Evolutionary conservation across 2,797 vertebrate species (phyloP).

Genomic region (Liparis tanakae): DNA sequence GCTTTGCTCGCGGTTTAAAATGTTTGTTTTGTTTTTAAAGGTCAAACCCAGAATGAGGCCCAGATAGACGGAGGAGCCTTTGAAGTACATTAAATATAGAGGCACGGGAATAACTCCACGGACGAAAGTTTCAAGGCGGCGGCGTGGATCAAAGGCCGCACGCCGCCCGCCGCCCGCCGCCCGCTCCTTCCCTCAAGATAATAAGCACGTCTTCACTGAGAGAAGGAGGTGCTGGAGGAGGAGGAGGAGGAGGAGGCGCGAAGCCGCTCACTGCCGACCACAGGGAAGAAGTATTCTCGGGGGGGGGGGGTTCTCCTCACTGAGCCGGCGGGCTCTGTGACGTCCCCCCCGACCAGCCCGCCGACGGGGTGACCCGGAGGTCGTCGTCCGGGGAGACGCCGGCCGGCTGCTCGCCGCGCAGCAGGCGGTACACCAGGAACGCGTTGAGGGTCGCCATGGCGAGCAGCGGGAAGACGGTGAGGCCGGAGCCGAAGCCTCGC

Average conservation of each 20-base stretch:
- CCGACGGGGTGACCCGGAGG: conserved; percentile 70
- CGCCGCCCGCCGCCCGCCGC: conserved; percentile 49
- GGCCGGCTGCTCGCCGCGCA: no score
- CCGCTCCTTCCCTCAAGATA: conserved; percentile 74
- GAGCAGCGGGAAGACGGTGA: conserved; percentile 82
- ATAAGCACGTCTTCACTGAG: conserved; percentile 58
- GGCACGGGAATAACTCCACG: conserved; percentile 74
- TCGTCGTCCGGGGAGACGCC: no score
- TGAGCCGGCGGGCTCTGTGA: conserved; percentile 54
- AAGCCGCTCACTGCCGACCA: no score
- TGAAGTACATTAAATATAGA: conserved; percentile 76
- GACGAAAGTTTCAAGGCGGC: conserved; percentile 70
- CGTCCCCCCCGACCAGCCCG: conserved; percentile 66
- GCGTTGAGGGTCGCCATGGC: conserved; percentile 81
- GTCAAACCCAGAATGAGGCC: conserved; percentile 59
- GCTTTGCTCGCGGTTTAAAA: conserved; percentile 36
- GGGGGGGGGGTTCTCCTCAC: no score
- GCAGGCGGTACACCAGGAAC: conserved; percentile 74
- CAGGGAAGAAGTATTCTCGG: no score
- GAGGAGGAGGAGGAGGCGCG: no score
- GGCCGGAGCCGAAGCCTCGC: conserved; percentile 82
- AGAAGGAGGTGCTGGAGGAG: no score
- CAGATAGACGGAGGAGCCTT: conserved; percentile 64
- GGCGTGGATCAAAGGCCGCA: conserved; percentile 74
- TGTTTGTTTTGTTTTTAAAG: conserved; percentile 12